Conservation (phyloP, 2,888 invertebrate species). For the Drosophila nigricruria region DNA sequence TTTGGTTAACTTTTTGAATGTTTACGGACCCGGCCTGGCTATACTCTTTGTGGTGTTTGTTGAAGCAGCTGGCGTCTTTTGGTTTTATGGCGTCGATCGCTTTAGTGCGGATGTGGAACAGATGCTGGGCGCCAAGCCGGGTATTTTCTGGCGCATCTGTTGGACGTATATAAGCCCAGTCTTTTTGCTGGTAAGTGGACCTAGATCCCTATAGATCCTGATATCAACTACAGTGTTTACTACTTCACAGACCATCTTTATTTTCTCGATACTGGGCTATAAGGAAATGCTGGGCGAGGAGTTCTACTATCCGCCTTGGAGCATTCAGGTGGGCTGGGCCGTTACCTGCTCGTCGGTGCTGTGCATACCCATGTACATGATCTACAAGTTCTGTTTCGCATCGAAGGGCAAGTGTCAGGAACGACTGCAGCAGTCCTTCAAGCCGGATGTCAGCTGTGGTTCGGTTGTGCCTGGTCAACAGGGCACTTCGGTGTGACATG, state of each 20-base stretch:
- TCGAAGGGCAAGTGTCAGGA: constrained; percentile 87
- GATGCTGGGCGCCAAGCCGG: constrained; percentile 93
- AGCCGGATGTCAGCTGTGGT: constrained; percentile 79
- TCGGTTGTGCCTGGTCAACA: constrained; percentile 84
- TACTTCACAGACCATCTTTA: constrained; percentile 90
- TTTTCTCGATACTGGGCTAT: constrained; percentile 92
- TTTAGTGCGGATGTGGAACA: constrained; percentile 92
- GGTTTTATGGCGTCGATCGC: constrained; percentile 94
- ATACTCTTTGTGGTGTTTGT: constrained; percentile 96
- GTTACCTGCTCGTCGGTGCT: constrained; percentile 94
- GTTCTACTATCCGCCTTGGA: constrained; percentile 93
- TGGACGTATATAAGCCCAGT: constrained; percentile 95
- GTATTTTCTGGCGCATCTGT: constrained; percentile 92
- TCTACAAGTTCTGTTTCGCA: constrained; percentile 90
- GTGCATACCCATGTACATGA: constrained; percentile 93
- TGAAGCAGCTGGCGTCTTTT: constrained; percentile 95
- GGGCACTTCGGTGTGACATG: constrained; percentile 85
- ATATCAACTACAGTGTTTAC: not conserved
- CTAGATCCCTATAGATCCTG: fast-evolving
- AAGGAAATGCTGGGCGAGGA: constrained; percentile 92
- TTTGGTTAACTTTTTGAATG: constrained; percentile 93
- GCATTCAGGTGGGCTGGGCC: constrained; percentile 92
- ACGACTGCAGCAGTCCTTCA: constrained; percentile 78
- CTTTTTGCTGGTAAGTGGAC: constrained; percentile 89
- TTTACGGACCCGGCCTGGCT: constrained; percentile 94